A percentile compares a stretch with the other conserved stretches of the same genome.
Evolutionary conservation across 1,140 invertebrate genomes (phyloP).

Genomic region (Idris sp.): DNA sequence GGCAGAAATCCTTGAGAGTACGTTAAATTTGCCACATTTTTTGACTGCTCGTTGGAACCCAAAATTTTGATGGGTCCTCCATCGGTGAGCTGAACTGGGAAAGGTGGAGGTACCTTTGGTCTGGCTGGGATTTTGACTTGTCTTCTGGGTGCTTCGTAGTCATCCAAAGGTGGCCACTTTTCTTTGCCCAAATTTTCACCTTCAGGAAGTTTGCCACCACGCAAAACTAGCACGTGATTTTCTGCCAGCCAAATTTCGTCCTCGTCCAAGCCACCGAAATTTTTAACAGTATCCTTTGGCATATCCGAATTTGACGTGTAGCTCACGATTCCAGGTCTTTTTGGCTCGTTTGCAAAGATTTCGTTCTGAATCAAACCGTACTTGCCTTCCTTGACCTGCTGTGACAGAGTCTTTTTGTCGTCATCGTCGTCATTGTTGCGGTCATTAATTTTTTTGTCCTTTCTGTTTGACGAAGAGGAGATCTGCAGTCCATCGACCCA

Average conservation of each 20-base stretch:
- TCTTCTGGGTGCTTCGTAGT: slow-evolving; percentile 87
- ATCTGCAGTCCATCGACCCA: slow-evolving; percentile 83
- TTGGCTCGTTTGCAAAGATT: slow-evolving; percentile 83
- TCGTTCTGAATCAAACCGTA: slow-evolving; percentile 93
- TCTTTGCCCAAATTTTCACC: slow-evolving; percentile 74
- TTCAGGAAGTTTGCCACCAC: slow-evolving; percentile 84
- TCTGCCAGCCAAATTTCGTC: slow-evolving; percentile 94
- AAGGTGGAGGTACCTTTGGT: slow-evolving; percentile 90
- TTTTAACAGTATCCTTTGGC: slow-evolving; percentile 86
- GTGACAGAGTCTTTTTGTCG: slow-evolving; percentile 88
- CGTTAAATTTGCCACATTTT: slow-evolving; percentile 69
- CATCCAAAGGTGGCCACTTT: slow-evolving; percentile 88
- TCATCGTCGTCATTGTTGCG: slow-evolving; percentile 81
- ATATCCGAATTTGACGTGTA: slow-evolving; percentile 88
- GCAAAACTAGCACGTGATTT: slow-evolving; percentile 90
- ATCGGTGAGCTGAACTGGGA: slow-evolving; percentile 90
- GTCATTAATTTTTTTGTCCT: slow-evolving; percentile 76
- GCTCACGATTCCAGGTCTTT: slow-evolving; percentile 88
- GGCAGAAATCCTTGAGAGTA: slow-evolving; percentile 70
- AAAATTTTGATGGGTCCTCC: slow-evolving; percentile 87
- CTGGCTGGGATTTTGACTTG: slow-evolving; percentile 87
- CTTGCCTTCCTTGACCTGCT: slow-evolving; percentile 92
- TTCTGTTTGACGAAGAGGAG: slow-evolving; percentile 82
- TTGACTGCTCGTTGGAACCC: slow-evolving; percentile 81
- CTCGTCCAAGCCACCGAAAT: slow-evolving; percentile 87